Base-by-base conservation (phyloP, 2,888 invertebrate genomes). In the Plebejus melissa region DNA sequence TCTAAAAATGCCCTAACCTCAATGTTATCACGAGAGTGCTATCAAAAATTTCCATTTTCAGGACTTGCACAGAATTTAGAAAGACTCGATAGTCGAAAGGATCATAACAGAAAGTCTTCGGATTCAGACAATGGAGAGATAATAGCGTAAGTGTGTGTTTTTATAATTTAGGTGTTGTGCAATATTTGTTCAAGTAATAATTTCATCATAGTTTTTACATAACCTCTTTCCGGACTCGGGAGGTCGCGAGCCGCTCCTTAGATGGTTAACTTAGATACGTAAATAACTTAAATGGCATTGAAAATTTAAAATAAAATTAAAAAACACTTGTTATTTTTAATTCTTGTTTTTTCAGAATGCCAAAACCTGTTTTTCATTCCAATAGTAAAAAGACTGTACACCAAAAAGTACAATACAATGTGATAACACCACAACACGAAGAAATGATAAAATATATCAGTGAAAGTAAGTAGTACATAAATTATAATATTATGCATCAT, bases 401-500 rank as follows among this genome's bases (percentile, higher is more conserved):
- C 88, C 94, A 91, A 85, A 89, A 94, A 94, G 90, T 94, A 94
- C 84, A 95, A 86, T 89, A 94, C 87, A 88, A 94, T 94, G 93
- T 87, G 85, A 94, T 89, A 89, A 95, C 88, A 88, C 97, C 97
- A 76, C 96, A 97, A 83, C 97, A 98, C 86, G 97, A 97, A 86
- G 97, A 97, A 93, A 96, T 98, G 80, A 96, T 98, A 84, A 96
- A 96, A 93, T 98, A 95, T 90, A 96, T 98, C 83, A 96, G 96
- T 88, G 97, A 97, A 89, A 97, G 97, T 98, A 94, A 96, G 96
- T 95, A 41, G n/a, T 28, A 38, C 36, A 2, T 32, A 32, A 32
- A 32, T 65, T n/a, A 9, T 74, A 38, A 38, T 38, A 13, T 54
- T 69, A 5, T 69, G n/a, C 16, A 36, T 71, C 38, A 71, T 71